Percentiles rank a stretch among this genome's conserved stretches.
Evolutionary conservation across 1,140 invertebrate genomes (phyloP).

Genomic region (Zaprionus taronus): DNA sequence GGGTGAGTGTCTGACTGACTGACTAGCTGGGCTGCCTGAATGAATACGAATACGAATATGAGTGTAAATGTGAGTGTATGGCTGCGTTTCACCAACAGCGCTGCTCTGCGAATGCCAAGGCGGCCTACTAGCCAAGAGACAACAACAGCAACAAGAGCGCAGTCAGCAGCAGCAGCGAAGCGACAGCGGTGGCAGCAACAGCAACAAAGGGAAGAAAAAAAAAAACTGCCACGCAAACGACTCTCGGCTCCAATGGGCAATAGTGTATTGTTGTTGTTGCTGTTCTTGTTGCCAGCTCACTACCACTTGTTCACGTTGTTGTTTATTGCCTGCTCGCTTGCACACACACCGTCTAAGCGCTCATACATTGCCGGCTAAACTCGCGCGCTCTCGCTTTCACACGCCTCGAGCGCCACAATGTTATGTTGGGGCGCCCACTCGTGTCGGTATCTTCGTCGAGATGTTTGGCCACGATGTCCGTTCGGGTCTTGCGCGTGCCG

Average conservation of each 20-base stretch:
- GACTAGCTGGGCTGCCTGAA: constrained; percentile 18
- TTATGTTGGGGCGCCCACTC: constrained; percentile 53
- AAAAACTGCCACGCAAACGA: constrained; percentile 67
- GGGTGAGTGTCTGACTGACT: constrained; percentile 47
- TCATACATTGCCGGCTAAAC: constrained; percentile 49
- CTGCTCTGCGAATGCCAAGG: constrained; percentile 52
- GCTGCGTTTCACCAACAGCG: constrained; percentile 56
- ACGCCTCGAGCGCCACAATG: constrained; percentile 55
- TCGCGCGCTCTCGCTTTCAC: constrained; percentile 49
- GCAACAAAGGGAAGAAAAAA: constrained; percentile 35
- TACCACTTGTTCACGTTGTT: constrained; percentile 61
- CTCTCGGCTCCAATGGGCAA: constrained; percentile 50
- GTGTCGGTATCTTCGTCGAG: constrained; percentile 25
- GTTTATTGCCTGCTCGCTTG: constrained; percentile 48
- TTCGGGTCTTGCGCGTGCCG: constrained; percentile 41
- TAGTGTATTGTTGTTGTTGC: constrained; percentile 31
- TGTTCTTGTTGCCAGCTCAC: constrained; percentile 31
- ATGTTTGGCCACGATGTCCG: constrained; percentile 38
- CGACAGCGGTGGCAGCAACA: constrained; percentile 31
- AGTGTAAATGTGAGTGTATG: constrained; percentile 10
- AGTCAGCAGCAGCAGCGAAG: constrained; percentile 25
- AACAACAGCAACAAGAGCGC: constrained; percentile 36
- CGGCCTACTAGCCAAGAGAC: constrained; percentile 47
- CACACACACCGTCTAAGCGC: constrained; percentile 16
- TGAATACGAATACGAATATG: constrained; percentile 24